phyloP scores from a whole-genome alignment of 2,888 invertebrate species.

The Euplexia lucipara region DNA sequence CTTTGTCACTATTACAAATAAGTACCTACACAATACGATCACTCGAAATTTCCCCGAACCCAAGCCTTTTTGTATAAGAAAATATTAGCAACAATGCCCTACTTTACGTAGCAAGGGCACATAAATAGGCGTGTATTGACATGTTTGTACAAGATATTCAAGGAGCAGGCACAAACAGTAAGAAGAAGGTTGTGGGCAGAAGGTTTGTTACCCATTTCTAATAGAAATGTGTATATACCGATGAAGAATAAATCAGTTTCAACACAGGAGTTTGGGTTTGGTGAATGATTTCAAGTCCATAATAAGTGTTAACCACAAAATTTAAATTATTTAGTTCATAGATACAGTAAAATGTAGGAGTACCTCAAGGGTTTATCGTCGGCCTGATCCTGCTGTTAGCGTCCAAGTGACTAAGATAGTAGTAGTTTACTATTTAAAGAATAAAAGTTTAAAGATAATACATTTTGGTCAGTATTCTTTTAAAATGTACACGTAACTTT shows the following conservation, averaged over 20 bases:
- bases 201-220: conserved; percentile 11
- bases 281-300: neutral
- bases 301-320: neutral
- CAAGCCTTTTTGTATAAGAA: conserved; percentile 40
- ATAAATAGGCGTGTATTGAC: conserved; percentile 68
- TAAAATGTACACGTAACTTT: too few species aligned
- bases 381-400: neutral
- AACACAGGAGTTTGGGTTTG: too few species aligned
- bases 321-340: neutral
- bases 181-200: conserved; percentile 1
- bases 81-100: conserved; percentile 51
- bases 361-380: neutral
- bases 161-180: conserved; percentile 43
- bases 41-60: conserved; percentile 21
- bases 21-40: conserved; percentile 8
- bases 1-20: conserved; percentile 7
- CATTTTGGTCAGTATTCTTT: too few species aligned
- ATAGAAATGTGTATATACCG: neutral
- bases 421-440: neutral
- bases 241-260: neutral
- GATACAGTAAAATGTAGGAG: neutral
- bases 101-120: conserved; percentile 45
- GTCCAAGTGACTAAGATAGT: accelerated
- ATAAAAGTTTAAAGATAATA: too few species aligned
- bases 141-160: conserved; percentile 69